Conservation (phyloP, 53 echinoderm and acorn worm genomes). For the Astropecten irregularis region DNA sequence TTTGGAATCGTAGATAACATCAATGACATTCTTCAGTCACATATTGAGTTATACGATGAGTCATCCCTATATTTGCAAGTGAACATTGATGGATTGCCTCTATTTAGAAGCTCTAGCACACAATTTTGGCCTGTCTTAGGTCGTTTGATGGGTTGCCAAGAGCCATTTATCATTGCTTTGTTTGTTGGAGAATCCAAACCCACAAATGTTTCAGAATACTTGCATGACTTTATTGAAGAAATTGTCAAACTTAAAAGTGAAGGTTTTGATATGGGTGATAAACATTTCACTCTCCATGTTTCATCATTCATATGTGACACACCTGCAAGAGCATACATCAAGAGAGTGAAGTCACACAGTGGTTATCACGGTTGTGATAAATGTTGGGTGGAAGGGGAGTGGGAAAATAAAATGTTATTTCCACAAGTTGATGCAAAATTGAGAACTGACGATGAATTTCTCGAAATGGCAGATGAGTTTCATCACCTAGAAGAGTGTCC, state of each 20-base stretch:
- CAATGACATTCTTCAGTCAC: background rate
- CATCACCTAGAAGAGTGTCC: slow-evolving; percentile 28
- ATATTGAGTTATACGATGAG: slow-evolving; percentile 12
- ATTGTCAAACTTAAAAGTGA: slow-evolving; percentile 2
- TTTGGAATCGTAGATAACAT: slow-evolving; percentile 48
- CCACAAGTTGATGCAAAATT: slow-evolving; percentile 26
- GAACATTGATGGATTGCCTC: slow-evolving; percentile 37
- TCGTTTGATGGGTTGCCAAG: slow-evolving; percentile 15
- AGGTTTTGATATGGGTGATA: slow-evolving; percentile 18
- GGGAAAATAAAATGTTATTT: slow-evolving; percentile 38
- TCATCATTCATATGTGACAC: slow-evolving; percentile 49
- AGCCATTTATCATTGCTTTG: slow-evolving; percentile 31
- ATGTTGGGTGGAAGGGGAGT: slow-evolving; percentile 27
- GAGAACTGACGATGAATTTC: slow-evolving; percentile 35
- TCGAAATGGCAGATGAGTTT: slow-evolving; percentile 16
- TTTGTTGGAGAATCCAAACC: slow-evolving; percentile 30
- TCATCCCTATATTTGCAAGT: slow-evolving; percentile 14
- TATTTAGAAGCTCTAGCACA: slow-evolving; percentile 34
- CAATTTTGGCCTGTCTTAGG: slow-evolving; percentile 45
- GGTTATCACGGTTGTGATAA: slow-evolving; percentile 39
- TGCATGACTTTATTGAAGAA: slow-evolving; percentile 50
- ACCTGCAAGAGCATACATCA: slow-evolving; percentile 42
- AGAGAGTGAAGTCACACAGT: slow-evolving; percentile 38
- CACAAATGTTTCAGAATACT: slow-evolving; percentile 16
- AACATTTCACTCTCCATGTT: slow-evolving; percentile 1